Evolutionary conservation across 2,888 invertebrate genomes (phyloP), one percentile per base, ranked within the genome.

Genomic region (Epistrophella euchroma): DNA sequence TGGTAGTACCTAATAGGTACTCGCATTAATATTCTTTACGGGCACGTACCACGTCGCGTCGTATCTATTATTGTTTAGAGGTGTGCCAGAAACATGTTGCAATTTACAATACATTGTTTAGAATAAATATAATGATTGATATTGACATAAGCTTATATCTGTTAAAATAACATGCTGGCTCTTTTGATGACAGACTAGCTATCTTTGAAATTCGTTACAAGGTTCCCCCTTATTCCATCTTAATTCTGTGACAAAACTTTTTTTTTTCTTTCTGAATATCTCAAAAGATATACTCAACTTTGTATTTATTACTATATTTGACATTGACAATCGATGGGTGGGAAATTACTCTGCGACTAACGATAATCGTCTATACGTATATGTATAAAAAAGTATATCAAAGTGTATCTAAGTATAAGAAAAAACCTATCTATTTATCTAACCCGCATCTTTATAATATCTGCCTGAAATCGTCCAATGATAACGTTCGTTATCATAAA

Each of bases 51-150:
- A 17, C 37, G 19, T 43, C 10, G 22, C 45, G 19, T 43, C 10
- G 22, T 13, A 35, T 58, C 28, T 45, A 28, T 62, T 50, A 66
- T 66, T 75, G 52, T 45, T 64, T 43, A 15, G n/a, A 76, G 70
- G 75, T 82, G 76, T 19, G 62, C 47, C 80, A 81, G 45, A 55
- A 62, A 62, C 60, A 70, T 70, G 52, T 32, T 71, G 62, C 35
- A 64, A 70, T 64, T 60, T 66, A 43, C 58, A 56, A 40, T 50
- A 40, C 64, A 47, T 64, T 37, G 28, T 13, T 40, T 40, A 25
- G 56, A 37, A 72, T 40, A 56, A 56, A 40, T 9, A 47, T n/a
- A 11, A 13, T 25, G n/a, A 50, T 52, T 71, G 52, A 19, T 40
- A 55, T 45, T 77, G 43, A 71, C 60, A 62, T 9, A 25, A 15